A percentile compares a stretch with the other conserved stretches of the same genome.
Evolutionary conservation across 23 tunicate species (phyloP).

Genomic region (Styela clava): DNA sequence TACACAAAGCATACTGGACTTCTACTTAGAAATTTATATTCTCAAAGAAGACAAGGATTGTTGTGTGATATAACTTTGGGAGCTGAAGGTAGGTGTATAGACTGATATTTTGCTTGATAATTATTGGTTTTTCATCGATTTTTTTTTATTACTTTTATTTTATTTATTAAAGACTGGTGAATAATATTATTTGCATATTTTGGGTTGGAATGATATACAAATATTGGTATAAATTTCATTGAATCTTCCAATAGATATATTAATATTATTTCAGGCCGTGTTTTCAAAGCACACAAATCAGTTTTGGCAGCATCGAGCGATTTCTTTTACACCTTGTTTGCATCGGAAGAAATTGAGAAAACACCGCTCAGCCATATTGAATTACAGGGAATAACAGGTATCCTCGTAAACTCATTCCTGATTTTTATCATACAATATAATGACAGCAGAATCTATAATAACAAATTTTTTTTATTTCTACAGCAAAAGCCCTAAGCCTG

Average conservation of each 20-base stretch:
- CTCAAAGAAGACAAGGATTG: conserved; percentile 50
- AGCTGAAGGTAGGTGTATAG: conserved; percentile 57
- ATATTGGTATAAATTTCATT: too few relatives aligned
- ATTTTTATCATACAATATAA: not conserved
- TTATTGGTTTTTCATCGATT: too few relatives aligned
- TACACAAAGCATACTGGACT: conserved; percentile 23
- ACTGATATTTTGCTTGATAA: too few relatives aligned
- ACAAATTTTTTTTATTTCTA: not conserved
- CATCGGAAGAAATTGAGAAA: conserved; percentile 65
- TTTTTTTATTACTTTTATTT: too few relatives aligned
- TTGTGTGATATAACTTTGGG: conserved; percentile 82
- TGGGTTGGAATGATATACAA: too few relatives aligned
- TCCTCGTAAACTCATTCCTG: too few relatives aligned
- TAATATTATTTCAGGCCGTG: conserved; percentile 31
- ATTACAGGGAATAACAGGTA: conserved; percentile 88
- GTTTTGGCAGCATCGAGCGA: conserved; percentile 78
- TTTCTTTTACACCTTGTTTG: conserved; percentile 73
- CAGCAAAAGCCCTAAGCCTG: conserved; percentile 64
- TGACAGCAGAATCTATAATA: not conserved
- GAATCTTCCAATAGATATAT: too few relatives aligned
- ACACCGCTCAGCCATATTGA: conserved; percentile 87
- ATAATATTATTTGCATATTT: too few relatives aligned
- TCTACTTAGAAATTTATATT: conserved; percentile 16
- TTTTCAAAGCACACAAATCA: conserved; percentile 81
- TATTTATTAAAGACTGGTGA: too few relatives aligned